Percentiles rank a stretch among this genome's conserved stretches.
Evolutionary conservation across 2,888 invertebrate genomes (phyloP).

Genomic region (Archaeoteleia sp.): DNA sequence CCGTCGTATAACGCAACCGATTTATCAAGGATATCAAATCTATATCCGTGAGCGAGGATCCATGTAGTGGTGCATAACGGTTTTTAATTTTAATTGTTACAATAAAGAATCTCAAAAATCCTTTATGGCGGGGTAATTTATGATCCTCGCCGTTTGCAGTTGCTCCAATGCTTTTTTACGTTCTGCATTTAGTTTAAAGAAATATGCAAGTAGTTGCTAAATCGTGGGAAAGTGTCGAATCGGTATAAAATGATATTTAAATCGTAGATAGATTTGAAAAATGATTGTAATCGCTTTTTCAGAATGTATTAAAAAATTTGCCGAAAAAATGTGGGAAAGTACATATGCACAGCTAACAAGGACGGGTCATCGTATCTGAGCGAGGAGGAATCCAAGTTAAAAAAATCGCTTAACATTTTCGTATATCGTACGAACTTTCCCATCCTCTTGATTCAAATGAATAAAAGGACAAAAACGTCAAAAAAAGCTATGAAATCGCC

Average conservation of each 20-base stretch:
- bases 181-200: background rate
- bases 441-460: slow-evolving; percentile 54
- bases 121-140: slow-evolving; percentile 24
- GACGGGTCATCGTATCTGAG: slow-evolving; percentile 57
- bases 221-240: slow-evolving; percentile 5
- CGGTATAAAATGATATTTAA: too few relatives aligned
- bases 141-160: background rate
- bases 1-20: slow-evolving; percentile 61
- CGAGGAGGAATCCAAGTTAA: slow-evolving; percentile 21
- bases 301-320: too few relatives aligned
- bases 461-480: slow-evolving; percentile 57
- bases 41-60: slow-evolving; percentile 34
- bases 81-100: slow-evolving; percentile 65
- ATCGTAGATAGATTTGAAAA: slow-evolving; percentile 5
- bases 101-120: slow-evolving; percentile 13
- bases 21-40: slow-evolving; percentile 60
- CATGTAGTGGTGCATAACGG: slow-evolving; percentile 57
- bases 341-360: slow-evolving; percentile 24
- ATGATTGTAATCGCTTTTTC: too few relatives aligned
- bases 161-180: background rate
- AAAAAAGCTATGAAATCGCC: slow-evolving; percentile 56
- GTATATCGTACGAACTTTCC: slow-evolving; percentile 53
- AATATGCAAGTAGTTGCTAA: too few relatives aligned
- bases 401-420: slow-evolving; percentile 60
- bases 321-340: slow-evolving; percentile 58